Evolutionary conservation across 1,140 invertebrate species (phyloP).

Genomic region (Panagrolaimus sp.): DNA sequence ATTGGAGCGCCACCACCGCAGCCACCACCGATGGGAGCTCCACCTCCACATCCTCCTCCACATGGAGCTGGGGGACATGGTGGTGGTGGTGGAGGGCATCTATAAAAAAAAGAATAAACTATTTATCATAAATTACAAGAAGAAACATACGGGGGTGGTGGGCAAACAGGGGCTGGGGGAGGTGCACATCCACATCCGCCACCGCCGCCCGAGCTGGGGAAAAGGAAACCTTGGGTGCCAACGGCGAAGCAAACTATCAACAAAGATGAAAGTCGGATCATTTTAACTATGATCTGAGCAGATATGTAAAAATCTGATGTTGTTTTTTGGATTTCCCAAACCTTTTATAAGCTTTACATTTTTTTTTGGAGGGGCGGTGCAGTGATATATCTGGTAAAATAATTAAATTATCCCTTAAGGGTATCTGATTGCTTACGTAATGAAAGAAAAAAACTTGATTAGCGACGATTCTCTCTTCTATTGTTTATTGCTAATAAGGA

Average conservation of each 20-base stretch:
- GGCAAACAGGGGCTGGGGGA: constrained; percentile 19
- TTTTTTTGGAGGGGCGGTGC: too few relatives aligned
- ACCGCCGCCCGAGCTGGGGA: background rate
- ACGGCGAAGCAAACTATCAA: background rate
- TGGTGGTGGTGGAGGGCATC: background rate
- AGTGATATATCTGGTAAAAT: too few relatives aligned
- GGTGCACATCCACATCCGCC: constrained; percentile 20
- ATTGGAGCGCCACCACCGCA: background rate
- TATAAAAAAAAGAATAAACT: background rate
- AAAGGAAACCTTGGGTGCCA: constrained; percentile 3
- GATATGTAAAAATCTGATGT: background rate
- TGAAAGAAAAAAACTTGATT: too few relatives aligned
- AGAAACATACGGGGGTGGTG: background rate
- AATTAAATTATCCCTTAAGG: too few relatives aligned
- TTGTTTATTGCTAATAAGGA: too few relatives aligned
- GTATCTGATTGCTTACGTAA: too few relatives aligned
- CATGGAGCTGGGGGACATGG: background rate
- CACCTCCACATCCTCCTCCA: background rate
- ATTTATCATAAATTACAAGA: background rate
- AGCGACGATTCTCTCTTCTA: too few relatives aligned
- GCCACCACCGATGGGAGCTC: constrained; percentile 1
- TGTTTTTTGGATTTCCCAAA: constrained; percentile 5
- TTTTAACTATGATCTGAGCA: background rate
- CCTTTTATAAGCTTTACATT: too few relatives aligned
- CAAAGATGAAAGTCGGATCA: background rate